These are phyloP conservation scores for Planococcus citri DNA, from an alignment of 1,140 invertebrate species.

Conservation along the genomic window DNA sequence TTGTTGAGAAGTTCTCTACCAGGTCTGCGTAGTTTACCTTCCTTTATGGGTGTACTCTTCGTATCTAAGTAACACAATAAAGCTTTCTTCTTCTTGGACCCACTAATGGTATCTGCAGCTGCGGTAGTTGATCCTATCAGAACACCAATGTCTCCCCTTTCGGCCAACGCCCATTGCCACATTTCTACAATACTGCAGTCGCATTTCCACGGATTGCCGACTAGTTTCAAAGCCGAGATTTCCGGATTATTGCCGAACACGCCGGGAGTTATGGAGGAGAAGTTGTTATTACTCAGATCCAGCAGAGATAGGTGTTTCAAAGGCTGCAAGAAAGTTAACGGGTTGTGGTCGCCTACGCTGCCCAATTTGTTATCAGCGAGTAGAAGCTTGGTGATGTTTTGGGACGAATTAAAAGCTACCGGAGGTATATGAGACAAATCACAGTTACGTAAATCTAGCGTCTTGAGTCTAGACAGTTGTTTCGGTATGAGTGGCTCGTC, in stretches of 20 bases:
- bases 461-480: slow-evolving; percentile 48
- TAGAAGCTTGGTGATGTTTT: slow-evolving; percentile 49
- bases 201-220: slow-evolving; percentile 55
- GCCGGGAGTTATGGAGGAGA: slow-evolving; percentile 42
- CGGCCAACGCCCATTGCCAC: slow-evolving; percentile 55
- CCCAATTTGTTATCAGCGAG: slow-evolving; percentile 46
- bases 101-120: slow-evolving; percentile 40
- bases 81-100: slow-evolving; percentile 47
- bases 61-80: slow-evolving; percentile 51
- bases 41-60: slow-evolving; percentile 39
- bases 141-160: slow-evolving; percentile 48
- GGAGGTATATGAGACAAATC: slow-evolving; percentile 45
- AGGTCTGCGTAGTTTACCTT: slow-evolving; percentile 38
- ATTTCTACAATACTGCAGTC: slow-evolving; percentile 54
- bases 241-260: slow-evolving; percentile 42
- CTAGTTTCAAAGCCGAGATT: slow-evolving; percentile 44
- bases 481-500: slow-evolving; percentile 44
- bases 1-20: slow-evolving; percentile 44
- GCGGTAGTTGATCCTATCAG: slow-evolving; percentile 49
- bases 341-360: slow-evolving; percentile 34
- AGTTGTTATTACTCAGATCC: slow-evolving; percentile 49
- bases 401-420: slow-evolving; percentile 46
- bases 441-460: slow-evolving; percentile 51
- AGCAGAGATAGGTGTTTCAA: slow-evolving; percentile 46
- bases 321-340: slow-evolving; percentile 42